These are phyloP conservation scores for Acrobasis consociella DNA, from an alignment of 2,888 invertebrate genomes.

Conservation along the genomic window DNA sequence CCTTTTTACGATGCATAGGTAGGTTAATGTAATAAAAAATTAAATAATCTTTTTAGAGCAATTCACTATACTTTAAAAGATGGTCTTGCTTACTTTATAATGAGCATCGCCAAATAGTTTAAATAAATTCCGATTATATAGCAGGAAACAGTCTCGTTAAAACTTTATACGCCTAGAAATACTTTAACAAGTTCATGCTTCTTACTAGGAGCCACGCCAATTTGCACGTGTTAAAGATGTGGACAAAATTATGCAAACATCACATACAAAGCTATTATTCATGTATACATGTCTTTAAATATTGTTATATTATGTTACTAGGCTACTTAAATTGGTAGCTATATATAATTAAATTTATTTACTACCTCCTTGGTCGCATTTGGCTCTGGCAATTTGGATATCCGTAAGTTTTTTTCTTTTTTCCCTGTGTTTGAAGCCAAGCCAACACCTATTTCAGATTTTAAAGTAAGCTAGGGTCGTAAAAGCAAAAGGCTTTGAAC, in stretches of 20 bases:
- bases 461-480: too few relatives aligned
- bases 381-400: too few relatives aligned
- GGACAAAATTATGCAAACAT: conserved; percentile 23
- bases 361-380: too few relatives aligned
- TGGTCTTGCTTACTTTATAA: conserved; percentile 3
- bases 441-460: too few relatives aligned
- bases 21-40: too few relatives aligned
- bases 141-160: conserved; percentile 58
- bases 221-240: conserved; percentile 45
- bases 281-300: neutral
- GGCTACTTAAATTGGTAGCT: too few relatives aligned
- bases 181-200: conserved; percentile 56
- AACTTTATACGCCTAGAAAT: conserved; percentile 60
- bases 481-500: too few relatives aligned
- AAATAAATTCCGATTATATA: conserved; percentile 27
- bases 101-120: conserved; percentile 13
- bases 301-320: neutral
- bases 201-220: conserved; percentile 46
- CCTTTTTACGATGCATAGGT: too few relatives aligned
- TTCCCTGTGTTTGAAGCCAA: too few relatives aligned
- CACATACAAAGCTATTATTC: neutral
- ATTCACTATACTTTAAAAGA: too few relatives aligned
- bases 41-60: neutral
- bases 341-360: too few relatives aligned
- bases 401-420: too few relatives aligned